Evolutionary conservation across 2,113 vertebrate genomes (phyloP), one percentile per base, ranked within the genome.

Genomic region (Nesoenas mayeri): DNA sequence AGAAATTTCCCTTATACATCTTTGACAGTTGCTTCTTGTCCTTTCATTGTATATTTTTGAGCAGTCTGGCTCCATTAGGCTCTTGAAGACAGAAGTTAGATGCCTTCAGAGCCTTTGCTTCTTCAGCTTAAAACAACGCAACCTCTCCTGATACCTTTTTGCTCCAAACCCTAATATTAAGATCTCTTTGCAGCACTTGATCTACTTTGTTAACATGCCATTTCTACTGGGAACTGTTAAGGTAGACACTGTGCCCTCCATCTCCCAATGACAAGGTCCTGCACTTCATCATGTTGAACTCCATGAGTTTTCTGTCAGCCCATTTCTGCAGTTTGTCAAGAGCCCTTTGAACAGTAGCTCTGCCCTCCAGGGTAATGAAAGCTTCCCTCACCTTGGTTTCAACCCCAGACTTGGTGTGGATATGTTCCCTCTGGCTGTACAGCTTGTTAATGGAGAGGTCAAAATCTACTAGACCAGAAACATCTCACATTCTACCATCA

Each of bases 401-500:
- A 78, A 17, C 7, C 3, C 6, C 47, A 80, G 22, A 22, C 36
- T 42, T 69, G 17, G 11, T 79, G 6, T 0, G 0, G 2, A 0
- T 34, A 5, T 34, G 3, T 54, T 66, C 5, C 10, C 10, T 73
- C 32, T 69, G 26, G 5, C 32, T 69, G 18, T 25, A 44, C 18
- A 79, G 7, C 9, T 85, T 71, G 7, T 5, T 42, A 50, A 79
- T 12, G 6, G 20, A 42, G 12, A 67, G 4, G 25, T 61, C 29
- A 86, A 83, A 83, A 84, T 26, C 26, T 79, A 16, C 20, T 7
- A 64, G 16, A 12, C 58, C 20, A 83, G 44, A 89, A 48, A 73
- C 11, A 29, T 16, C 34, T 15, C 29, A 32, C 19, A 56, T 64
- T 51, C 62, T 19, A 22, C 11, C 11, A 42, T 20, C 7, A 56